phyloP scores from a whole-genome alignment of 1,140 invertebrate species.

The Magallana angulata region DNA sequence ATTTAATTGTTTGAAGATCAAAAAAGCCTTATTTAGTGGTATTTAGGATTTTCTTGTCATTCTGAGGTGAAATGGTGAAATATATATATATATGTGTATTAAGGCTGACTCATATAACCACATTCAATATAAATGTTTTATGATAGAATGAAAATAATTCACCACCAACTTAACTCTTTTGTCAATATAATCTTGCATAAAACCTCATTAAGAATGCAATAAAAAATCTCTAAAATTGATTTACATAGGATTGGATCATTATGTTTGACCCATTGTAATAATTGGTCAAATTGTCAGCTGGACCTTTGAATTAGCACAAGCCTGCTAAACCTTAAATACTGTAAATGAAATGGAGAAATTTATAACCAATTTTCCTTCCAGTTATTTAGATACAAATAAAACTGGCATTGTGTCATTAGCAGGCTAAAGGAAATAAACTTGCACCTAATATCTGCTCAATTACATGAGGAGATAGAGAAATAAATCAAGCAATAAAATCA shows the following conservation, averaged over 20 bases:
- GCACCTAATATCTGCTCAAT: constrained; percentile 26
- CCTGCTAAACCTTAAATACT: no score
- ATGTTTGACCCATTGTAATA: no score
- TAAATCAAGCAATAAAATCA: constrained; percentile 27
- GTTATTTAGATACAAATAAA: constrained; percentile 32
- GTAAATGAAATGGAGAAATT: neutral
- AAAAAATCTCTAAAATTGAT: no score
- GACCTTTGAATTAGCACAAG: no score
- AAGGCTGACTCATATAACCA: constrained; percentile 1
- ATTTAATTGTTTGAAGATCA: constrained; percentile 32
- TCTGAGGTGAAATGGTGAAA: neutral
- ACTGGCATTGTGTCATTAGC: constrained; percentile 5
- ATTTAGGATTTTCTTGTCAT: constrained; percentile 17
- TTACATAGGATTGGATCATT: no score
- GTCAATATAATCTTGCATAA: no score
- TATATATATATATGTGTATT: neutral
- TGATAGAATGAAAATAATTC: no score
- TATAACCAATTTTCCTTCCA: neutral
- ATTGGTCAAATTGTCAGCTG: no score
- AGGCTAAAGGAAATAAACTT: constrained; percentile 16
- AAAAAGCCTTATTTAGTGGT: constrained; percentile 16
- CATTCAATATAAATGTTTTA: neutral
- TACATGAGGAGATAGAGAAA: constrained; percentile 10
- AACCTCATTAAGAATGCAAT: no score
- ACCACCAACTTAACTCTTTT: no score